Evolutionary conservation across 2,888 invertebrate species (phyloP).

Genomic region (Scelioninae gen. 1): DNA sequence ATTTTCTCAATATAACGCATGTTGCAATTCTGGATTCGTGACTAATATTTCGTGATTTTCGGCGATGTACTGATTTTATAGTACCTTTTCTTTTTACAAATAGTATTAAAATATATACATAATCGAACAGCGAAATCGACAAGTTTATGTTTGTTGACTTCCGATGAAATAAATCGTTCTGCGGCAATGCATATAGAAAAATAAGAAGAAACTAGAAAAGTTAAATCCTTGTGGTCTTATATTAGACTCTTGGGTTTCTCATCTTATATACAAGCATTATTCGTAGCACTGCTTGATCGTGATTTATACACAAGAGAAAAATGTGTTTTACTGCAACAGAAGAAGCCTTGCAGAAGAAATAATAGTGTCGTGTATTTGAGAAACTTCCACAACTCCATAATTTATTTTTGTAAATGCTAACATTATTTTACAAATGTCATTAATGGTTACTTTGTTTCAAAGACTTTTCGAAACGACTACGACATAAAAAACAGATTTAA

Average conservation of each 20-base stretch:
- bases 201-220: slow-evolving; percentile 21
- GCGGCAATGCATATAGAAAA: slow-evolving; percentile 8
- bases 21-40: neutral
- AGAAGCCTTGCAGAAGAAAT: slow-evolving; percentile 4
- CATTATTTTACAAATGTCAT: neutral
- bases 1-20: slow-evolving; percentile 2
- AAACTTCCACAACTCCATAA: neutral
- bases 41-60: slow-evolving; percentile 13
- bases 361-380: no score
- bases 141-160: slow-evolving; percentile 30
- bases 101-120: slow-evolving; percentile 22
- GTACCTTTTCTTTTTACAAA: neutral
- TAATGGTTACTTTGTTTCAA: neutral
- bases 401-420: neutral
- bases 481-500: no score
- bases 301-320: slow-evolving; percentile 25
- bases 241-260: slow-evolving; percentile 26
- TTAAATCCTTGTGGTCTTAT: slow-evolving; percentile 25
- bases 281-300: slow-evolving; percentile 22
- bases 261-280: slow-evolving; percentile 37
- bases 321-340: slow-evolving; percentile 29
- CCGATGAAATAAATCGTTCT: slow-evolving; percentile 31
- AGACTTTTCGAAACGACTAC: no score
- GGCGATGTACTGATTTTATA: neutral
- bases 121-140: slow-evolving; percentile 2